phyloP scores from a whole-genome alignment of 2,113 vertebrate genomes.

The Ailurus styani region DNA sequence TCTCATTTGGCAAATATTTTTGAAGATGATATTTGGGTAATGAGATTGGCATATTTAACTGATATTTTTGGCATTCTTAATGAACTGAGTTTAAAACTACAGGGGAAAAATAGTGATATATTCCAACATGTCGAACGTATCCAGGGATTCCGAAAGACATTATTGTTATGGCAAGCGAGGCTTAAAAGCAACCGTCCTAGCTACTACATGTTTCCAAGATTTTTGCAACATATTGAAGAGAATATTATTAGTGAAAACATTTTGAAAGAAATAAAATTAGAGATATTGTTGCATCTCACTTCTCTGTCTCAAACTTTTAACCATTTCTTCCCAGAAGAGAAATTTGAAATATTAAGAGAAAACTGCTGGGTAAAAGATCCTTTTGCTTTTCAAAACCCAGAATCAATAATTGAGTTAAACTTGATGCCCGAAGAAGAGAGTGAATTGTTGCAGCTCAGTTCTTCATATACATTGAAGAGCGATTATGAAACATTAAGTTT shows the following conservation, averaged over 20 bases:
- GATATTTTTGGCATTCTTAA: constrained; percentile 28
- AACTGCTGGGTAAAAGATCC: constrained; percentile 33
- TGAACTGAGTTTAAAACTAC: constrained; percentile 41
- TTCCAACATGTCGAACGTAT: background rate
- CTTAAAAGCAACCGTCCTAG: background rate
- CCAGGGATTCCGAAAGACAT: background rate
- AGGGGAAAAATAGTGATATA: constrained; percentile 7
- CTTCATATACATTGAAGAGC: constrained; percentile 3
- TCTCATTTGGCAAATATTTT: constrained; percentile 33
- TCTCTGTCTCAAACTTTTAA: constrained; percentile 36
- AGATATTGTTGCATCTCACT: background rate
- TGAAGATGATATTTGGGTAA: constrained; percentile 40
- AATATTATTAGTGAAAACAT: constrained; percentile 8
- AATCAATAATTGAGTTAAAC: background rate
- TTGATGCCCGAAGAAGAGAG: constrained; percentile 19
- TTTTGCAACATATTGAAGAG: constrained; percentile 21
- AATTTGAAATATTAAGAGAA: constrained; percentile 15
- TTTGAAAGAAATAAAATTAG: constrained; percentile 35
- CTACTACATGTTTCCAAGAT: constrained; percentile 22
- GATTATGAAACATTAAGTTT: background rate
- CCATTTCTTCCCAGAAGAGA: constrained; percentile 45
- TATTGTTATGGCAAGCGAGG: background rate
- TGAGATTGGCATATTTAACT: constrained; percentile 25
- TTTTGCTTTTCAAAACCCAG: constrained; percentile 30
- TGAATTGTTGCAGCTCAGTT: constrained; percentile 21